A percentile compares a stretch with the other conserved stretches of the same genome.
phyloP scores from a whole-genome alignment of 2,113 vertebrate species.

The Myxocyprinus asiaticus region DNA sequence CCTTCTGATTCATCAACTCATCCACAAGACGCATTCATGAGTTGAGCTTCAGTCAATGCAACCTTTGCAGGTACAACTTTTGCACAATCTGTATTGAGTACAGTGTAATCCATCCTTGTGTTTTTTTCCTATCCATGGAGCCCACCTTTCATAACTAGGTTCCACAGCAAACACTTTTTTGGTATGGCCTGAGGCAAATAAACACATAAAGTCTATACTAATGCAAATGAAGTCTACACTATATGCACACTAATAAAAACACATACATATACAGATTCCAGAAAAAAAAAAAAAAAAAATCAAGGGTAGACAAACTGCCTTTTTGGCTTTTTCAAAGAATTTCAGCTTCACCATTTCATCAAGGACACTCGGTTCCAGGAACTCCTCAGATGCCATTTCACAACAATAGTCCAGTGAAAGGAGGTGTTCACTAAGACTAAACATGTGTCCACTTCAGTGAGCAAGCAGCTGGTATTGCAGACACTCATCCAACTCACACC shows the following conservation, averaged over 20 bases:
- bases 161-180: not conserved
- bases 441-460: conserved; percentile 1
- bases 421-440: conserved; percentile 31
- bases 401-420: conserved; percentile 27
- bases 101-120: not conserved
- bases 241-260: too few species aligned
- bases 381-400: not conserved
- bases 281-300: too few species aligned
- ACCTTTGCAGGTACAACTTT: not conserved
- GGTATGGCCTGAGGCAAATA: not conserved
- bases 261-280: too few species aligned
- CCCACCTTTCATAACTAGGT: not conserved
- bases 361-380: not conserved
- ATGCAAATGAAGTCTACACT: too few species aligned
- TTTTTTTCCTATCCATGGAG: not conserved
- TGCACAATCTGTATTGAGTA: not conserved
- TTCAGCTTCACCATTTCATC: conserved; percentile 8
- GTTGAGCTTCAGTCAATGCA: not conserved
- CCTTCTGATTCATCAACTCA: conserved; percentile 5
- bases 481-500: conserved; percentile 26
- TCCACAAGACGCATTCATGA: not conserved
- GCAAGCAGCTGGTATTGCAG: conserved; percentile 15
- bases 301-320: not conserved
- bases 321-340: conserved; percentile 23
- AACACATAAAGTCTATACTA: too few species aligned